Percentiles rank a stretch among this genome's conserved stretches.
Evolutionary conservation across 2,113 vertebrate species (phyloP).

Genomic region (Corythoichthys haematopterus): DNA sequence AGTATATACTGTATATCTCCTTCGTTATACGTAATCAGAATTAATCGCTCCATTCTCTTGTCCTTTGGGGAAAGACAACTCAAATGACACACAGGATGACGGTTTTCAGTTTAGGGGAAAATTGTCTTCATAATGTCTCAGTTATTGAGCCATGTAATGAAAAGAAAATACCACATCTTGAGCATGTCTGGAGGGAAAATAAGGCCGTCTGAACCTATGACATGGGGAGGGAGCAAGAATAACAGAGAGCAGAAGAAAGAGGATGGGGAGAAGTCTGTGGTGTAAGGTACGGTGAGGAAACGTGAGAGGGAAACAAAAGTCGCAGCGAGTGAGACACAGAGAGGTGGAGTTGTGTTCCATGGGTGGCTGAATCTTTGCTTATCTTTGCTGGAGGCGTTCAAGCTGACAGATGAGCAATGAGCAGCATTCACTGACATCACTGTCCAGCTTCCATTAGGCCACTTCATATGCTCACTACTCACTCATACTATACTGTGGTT

Average conservation of each 20-base stretch:
- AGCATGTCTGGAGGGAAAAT: slow-evolving; percentile 21
- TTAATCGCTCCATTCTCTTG: neutral
- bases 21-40: too few species aligned
- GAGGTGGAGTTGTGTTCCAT: slow-evolving; percentile 18
- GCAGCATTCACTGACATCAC: slow-evolving; percentile 27
- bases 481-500: neutral
- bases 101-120: slow-evolving; percentile 8
- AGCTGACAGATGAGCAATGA: slow-evolving; percentile 39
- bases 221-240: slow-evolving; percentile 15
- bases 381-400: slow-evolving; percentile 34
- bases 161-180: slow-evolving; percentile 26
- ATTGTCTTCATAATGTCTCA: slow-evolving; percentile 25
- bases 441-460: slow-evolving; percentile 17
- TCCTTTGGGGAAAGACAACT: neutral
- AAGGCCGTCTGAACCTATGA: slow-evolving; percentile 12
- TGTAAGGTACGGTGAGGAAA: neutral
- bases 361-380: slow-evolving; percentile 37
- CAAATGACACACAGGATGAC: neutral
- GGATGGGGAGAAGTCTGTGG: neutral
- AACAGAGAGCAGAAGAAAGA: neutral
- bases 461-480: neutral
- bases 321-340: neutral
- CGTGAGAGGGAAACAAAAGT: slow-evolving; percentile 1
- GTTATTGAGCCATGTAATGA: slow-evolving; percentile 36
- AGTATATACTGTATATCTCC: too few species aligned